A percentile compares a stretch with the other conserved stretches of the same genome.
Evolutionary conservation across 2,113 vertebrate species (phyloP).

Genomic region (Clupea harengus): DNA sequence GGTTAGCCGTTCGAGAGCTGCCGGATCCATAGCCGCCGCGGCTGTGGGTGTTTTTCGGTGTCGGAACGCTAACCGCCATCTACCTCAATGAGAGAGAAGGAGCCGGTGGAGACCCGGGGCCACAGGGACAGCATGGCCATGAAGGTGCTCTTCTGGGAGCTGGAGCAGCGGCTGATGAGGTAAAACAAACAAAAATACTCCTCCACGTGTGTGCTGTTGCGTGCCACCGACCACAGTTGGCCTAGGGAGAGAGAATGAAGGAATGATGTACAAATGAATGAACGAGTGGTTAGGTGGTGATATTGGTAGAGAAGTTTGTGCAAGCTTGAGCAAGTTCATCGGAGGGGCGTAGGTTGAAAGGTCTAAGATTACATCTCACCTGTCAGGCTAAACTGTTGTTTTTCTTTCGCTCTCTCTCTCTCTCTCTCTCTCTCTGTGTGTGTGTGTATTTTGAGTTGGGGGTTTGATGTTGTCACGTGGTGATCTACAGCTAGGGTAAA

Average conservation of each 20-base stretch:
- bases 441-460: background rate
- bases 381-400: too few relatives aligned
- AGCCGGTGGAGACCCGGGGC: slow-evolving; percentile 45
- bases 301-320: too few relatives aligned
- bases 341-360: too few relatives aligned
- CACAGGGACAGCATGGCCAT: slow-evolving; percentile 52
- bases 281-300: too few relatives aligned
- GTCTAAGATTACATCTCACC: too few relatives aligned
- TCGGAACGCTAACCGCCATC: slow-evolving; percentile 21
- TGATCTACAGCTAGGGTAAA: background rate
- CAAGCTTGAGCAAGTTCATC: too few relatives aligned
- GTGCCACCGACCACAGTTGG: too few relatives aligned
- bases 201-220: background rate
- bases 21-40: background rate
- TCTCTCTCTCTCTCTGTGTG: background rate
- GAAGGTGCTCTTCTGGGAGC: slow-evolving; percentile 67
- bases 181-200: slow-evolving; percentile 22
- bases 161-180: slow-evolving; percentile 70
- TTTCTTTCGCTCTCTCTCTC: too few relatives aligned
- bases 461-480: background rate
- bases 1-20: background rate
- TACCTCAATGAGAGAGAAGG: slow-evolving; percentile 62
- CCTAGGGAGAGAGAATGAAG: too few relatives aligned
- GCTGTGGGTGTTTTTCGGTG: slow-evolving; percentile 1
- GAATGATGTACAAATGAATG: too few relatives aligned